Percentiles rank a stretch among this genome's conserved stretches.
These are phyloP conservation scores for Gallinago stenura DNA, from an alignment of 2,797 vertebrate genomes.

Conservation along the genomic window DNA sequence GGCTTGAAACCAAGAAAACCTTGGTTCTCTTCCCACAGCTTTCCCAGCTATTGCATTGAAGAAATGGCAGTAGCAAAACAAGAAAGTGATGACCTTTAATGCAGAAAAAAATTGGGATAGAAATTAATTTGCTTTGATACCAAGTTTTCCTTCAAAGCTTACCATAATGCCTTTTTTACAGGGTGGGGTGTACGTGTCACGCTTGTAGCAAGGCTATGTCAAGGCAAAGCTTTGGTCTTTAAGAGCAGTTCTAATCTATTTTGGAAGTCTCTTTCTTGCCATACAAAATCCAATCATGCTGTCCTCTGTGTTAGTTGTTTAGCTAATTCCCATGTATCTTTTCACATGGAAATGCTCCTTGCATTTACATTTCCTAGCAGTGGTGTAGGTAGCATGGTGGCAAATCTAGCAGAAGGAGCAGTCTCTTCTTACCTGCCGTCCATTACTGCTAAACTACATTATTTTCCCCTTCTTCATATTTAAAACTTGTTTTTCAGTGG, in stretches of 20 bases:
- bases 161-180: not conserved
- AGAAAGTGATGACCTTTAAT: not conserved
- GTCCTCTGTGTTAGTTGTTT: not conserved
- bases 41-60: not conserved
- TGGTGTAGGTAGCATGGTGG: not conserved
- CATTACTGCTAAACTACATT: not conserved
- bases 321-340: not conserved
- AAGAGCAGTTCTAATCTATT: not conserved
- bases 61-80: not conserved
- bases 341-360: not conserved
- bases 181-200: not conserved
- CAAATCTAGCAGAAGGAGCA: not conserved
- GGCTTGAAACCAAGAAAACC: not conserved
- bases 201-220: not conserved
- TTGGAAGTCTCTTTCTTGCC: not conserved
- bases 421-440: not conserved
- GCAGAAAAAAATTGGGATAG: not conserved
- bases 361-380: not conserved
- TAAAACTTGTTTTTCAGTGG: not conserved
- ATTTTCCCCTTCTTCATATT: not conserved
- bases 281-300: not conserved
- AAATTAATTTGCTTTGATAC: not conserved
- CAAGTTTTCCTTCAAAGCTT: not conserved
- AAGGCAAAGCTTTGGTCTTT: not conserved
- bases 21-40: not conserved